Evolutionary conservation across 2,888 invertebrate species (phyloP), one percentile per base, ranked within the genome.

Genomic region (Candidula unifasciata): DNA sequence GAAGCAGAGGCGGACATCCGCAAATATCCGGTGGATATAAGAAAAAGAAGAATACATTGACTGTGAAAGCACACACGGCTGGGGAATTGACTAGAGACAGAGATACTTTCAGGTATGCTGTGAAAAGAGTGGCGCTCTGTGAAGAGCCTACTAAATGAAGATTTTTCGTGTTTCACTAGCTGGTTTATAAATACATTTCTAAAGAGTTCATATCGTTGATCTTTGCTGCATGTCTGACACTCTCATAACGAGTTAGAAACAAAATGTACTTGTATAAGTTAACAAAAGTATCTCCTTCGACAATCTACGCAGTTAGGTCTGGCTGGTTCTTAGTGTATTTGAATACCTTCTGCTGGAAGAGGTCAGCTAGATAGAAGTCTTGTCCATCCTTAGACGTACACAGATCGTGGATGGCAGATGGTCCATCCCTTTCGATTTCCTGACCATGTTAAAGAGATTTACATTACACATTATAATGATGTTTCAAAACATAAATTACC

Each of bases 361-460:
- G 94, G 92, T 97, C 97, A 0, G 96, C 97, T 0, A 97, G 96
- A 93, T 96, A 97, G 16, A 97, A 95, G 82, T 94, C 92, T 74
- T 94, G 94, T 37, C 96, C 97, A 93, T 96, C 96, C 0, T 94
- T 91, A 0, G 95, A 95, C 0, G 96, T 96, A n/a, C 96, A 96
- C 3, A 98, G 94, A 92, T 97, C 97, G 93, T 98, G 98, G 0
- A 97, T 97, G 92, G 95, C 95, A 64, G 86, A 85, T 18, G 85
- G 85, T 35, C 85, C 87, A 13, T 64, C 33, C 44, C 68, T 44
- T 3, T 82, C 87, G 16, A 82, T 69, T n/a, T 68, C 73, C 87
- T 87, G 84, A 52, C 35, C 35, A 78, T 35, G 60, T 1, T 1
- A 52, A 73, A 73, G n/a, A 44, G 44, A n/a, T n/a, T n/a, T n/a